Conservation (phyloP, 2,113 vertebrate genomes). For the Propithecus coquereli region DNA sequence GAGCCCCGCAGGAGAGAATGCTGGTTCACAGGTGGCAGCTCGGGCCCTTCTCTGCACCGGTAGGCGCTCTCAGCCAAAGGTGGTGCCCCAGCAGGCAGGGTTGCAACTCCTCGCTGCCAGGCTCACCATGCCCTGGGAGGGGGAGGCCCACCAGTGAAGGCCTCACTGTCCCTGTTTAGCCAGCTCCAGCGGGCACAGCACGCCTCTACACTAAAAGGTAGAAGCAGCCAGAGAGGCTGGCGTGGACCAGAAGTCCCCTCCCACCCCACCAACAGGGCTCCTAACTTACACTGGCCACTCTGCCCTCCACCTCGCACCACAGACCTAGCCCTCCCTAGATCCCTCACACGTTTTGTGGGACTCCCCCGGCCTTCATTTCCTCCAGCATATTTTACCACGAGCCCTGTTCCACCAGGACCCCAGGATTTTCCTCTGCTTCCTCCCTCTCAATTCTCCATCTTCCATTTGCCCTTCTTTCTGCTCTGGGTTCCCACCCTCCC, state of each 20-base stretch:
- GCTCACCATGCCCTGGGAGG: not conserved
- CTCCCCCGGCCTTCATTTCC: not conserved
- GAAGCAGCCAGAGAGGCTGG: not conserved
- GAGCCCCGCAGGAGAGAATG: not conserved
- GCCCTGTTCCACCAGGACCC: not conserved
- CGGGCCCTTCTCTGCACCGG: not conserved
- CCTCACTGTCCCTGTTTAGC: not conserved
- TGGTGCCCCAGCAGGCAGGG: not conserved
- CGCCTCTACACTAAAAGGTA: not conserved
- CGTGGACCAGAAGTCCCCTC: not conserved
- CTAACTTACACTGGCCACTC: not conserved
- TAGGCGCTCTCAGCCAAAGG: not conserved
- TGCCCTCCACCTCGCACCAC: accelerated
- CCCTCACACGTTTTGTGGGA: not conserved
- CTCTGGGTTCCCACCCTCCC: not conserved
- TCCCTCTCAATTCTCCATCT: not conserved
- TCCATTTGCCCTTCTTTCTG: not conserved
- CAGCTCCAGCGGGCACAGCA: not conserved
- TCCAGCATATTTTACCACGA: not conserved
- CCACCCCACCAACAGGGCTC: not conserved
- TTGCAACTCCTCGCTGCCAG: not conserved
- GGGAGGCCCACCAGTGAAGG: not conserved
- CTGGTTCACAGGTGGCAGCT: not conserved
- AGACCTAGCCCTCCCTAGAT: not conserved
- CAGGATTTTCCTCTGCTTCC: not conserved